Conservation (phyloP, 1,140 invertebrate species). For the Drosophila varians region DNA sequence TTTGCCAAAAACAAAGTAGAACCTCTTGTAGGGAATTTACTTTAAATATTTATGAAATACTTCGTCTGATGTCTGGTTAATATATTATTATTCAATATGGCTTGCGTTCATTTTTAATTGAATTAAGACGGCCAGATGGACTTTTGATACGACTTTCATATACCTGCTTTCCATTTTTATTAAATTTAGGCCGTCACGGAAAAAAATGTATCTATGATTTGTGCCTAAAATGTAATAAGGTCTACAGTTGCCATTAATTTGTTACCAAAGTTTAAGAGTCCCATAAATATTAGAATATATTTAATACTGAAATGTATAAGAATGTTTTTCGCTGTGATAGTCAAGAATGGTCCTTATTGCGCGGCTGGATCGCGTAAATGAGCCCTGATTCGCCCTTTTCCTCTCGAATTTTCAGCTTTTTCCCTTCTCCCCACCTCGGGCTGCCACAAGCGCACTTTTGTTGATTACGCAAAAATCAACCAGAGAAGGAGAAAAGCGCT, state of each 20-base stretch:
- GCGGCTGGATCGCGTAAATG: constrained; percentile 42
- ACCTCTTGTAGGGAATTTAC: too few species aligned
- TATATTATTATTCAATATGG: not conserved
- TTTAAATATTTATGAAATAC: too few species aligned
- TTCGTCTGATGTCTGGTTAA: not conserved
- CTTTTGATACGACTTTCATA: constrained; percentile 8
- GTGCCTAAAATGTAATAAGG: too few species aligned
- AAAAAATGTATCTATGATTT: not conserved
- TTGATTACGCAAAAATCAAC: constrained; percentile 62
- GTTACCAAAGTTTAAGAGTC: too few species aligned
- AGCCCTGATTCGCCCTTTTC: not conserved
- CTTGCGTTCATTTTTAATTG: constrained; percentile 70
- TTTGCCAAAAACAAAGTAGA: too few species aligned
- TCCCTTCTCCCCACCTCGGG: not conserved
- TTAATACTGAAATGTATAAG: not conserved
- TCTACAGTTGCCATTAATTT: too few species aligned
- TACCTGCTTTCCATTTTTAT: constrained; percentile 44
- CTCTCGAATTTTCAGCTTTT: not conserved
- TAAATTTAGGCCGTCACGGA: constrained; percentile 57
- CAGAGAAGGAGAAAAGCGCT: constrained; percentile 13
- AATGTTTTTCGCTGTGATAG: constrained; percentile 1
- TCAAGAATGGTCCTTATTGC: constrained; percentile 61
- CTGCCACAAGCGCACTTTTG: constrained; percentile 66
- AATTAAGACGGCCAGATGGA: constrained; percentile 36
- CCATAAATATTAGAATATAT: not conserved